Percentiles rank a stretch among this genome's conserved stretches.
Conservation (phyloP, 2,797 vertebrate species). For the Poecile montanus region DNA sequence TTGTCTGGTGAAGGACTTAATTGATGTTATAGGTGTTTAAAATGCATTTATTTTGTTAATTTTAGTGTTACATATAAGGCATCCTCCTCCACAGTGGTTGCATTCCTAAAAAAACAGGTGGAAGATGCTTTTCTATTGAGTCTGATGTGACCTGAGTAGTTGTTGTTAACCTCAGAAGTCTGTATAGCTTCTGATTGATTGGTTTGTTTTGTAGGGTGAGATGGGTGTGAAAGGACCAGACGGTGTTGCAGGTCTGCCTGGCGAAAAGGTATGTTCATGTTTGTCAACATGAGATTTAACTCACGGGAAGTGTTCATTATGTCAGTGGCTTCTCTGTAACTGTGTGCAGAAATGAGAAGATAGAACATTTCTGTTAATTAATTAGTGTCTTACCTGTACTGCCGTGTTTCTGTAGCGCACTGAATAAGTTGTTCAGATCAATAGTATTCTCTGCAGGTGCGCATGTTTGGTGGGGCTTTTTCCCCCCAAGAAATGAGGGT, state of each 20-base stretch:
- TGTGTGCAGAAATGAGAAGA: neutral
- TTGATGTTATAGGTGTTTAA: neutral
- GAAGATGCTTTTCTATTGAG: neutral
- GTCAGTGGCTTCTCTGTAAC: neutral
- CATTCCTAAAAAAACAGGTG: neutral
- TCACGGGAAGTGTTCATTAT: accelerated
- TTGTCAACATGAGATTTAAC: neutral
- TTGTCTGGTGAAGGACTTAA: neutral
- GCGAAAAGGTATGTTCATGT: slow-evolving; percentile 50
- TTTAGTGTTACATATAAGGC: neutral
- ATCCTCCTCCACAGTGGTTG: neutral
- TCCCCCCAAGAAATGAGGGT: neutral
- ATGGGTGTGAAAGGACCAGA: slow-evolving; percentile 67
- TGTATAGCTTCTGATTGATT: neutral
- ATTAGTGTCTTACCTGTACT: neutral
- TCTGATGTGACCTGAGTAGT: neutral
- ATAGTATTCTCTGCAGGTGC: neutral
- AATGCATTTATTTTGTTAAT: neutral
- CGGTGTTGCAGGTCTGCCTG: slow-evolving; percentile 62
- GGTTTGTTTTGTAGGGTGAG: slow-evolving; percentile 64
- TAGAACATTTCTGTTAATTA: neutral
- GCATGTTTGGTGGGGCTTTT: accelerated
- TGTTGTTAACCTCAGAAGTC: neutral
- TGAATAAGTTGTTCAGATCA: neutral
- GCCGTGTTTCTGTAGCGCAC: neutral